Base-by-base conservation (phyloP, 2,888 invertebrate species). In the Zootermopsis nevadensis region DNA sequence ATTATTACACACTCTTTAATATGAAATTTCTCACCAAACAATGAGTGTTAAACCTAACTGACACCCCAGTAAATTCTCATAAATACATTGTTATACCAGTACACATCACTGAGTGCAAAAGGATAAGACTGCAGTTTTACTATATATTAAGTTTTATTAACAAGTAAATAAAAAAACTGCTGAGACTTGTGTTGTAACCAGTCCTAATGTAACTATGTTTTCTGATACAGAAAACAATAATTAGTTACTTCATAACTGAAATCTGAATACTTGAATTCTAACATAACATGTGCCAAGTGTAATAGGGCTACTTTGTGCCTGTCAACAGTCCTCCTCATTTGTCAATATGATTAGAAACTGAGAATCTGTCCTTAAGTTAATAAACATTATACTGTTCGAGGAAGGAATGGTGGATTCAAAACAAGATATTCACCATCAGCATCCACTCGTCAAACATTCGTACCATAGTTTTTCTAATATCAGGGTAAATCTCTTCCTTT, bases 201-300 rank as follows among this genome's bases (percentile, higher is more conserved):
- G 77, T 33, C 42, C 79, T 76, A 79, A 72, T 72, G 35, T 82
- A 82, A 82, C 67, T 76, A 77, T 82, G 83, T 83, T 83, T 83
- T 83, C 83, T 83, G 83, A 83, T 83, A 83, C 83, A 83, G 86
- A 85, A 85, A 85, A 86, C 88, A 87, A 87, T 88, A 85, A 85
- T 87, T 74, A 60, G 67, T 83, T 76, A 80, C 66, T 83, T 83
- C 38, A 81, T 60, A 83, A 83, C 55, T 83, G 80, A 83, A 83
- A 83, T 72, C 80, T 74, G 74, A 72, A 48, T 77, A 77, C 77
- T 66, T 79, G 30, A 55, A 60, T 77, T 30, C 77, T 55, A 79
- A 60, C 66, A 60, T 79, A 79, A 79, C 31, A 79, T 79, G 79
- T 79, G 79, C 79, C 66, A 66, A 79, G 35, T 24, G 31, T 79